Percentiles rank a stretch among this genome's conserved stretches.
Conservation (phyloP, 2,113 vertebrate species). For the Cyprinodon variegatus region DNA sequence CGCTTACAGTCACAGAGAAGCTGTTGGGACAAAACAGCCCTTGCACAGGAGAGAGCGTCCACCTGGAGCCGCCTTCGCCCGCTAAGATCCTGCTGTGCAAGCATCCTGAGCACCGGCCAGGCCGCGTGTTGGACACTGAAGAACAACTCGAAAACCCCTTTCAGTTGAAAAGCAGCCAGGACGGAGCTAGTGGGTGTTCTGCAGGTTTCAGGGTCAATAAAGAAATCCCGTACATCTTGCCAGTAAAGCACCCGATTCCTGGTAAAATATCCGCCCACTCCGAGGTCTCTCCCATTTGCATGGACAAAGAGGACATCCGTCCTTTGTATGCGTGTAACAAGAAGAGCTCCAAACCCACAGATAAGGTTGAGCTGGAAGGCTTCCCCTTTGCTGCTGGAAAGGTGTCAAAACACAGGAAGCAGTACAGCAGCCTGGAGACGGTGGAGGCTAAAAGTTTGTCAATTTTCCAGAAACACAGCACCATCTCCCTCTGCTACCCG, state of each 20-base stretch:
- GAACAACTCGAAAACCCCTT: slow-evolving; percentile 87
- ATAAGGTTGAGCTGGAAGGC: slow-evolving; percentile 83
- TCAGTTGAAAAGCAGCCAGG: slow-evolving; percentile 81
- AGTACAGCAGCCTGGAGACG: slow-evolving; percentile 89
- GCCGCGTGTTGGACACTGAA: slow-evolving; percentile 85
- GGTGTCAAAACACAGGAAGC: slow-evolving; percentile 84
- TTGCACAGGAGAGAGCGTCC: slow-evolving; percentile 89
- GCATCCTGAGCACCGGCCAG: slow-evolving; percentile 90
- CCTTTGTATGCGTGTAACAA: slow-evolving; percentile 85
- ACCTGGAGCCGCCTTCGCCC: slow-evolving; percentile 88
- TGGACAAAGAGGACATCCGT: slow-evolving; percentile 82
- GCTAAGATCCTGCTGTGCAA: slow-evolving; percentile 91
- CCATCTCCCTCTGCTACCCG: slow-evolving; percentile 82
- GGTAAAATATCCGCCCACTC: slow-evolving; percentile 82
- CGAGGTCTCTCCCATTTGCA: slow-evolving; percentile 84
- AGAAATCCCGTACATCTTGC: slow-evolving; percentile 87
- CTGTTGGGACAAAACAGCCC: slow-evolving; percentile 88
- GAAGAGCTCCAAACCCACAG: slow-evolving; percentile 75
- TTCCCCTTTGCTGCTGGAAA: slow-evolving; percentile 87
- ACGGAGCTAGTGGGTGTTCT: slow-evolving; percentile 85
- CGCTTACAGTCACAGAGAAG: slow-evolving; percentile 89
- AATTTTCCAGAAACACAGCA: slow-evolving; percentile 84
- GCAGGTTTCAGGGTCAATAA: slow-evolving; percentile 87
- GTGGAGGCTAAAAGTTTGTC: slow-evolving; percentile 85
- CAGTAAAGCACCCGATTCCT: slow-evolving; percentile 87